Evolutionary conservation across 2,888 invertebrate species (phyloP).

Genomic region (Rapana venosa): DNA sequence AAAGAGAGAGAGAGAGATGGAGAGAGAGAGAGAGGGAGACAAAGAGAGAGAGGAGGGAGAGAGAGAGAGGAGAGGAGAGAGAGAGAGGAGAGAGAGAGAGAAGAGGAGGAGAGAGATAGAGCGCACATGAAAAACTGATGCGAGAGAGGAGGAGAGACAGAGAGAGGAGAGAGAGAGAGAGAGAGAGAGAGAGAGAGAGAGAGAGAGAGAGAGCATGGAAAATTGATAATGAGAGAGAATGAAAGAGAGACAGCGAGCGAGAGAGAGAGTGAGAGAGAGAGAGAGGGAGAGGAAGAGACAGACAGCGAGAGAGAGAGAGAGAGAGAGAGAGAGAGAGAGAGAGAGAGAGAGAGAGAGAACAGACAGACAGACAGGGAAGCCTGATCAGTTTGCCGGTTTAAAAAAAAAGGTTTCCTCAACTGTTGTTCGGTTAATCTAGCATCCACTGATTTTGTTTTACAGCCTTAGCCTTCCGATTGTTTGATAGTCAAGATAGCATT

Average conservation of each 20-base stretch:
- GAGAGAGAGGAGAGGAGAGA: neutral
- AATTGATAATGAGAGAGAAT: neutral
- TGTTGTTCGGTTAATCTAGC: too few relatives aligned
- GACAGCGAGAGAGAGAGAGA: conserved; percentile 4
- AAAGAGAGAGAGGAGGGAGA: neutral
- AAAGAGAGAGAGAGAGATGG: conserved; percentile 2
- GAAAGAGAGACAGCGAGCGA: neutral
- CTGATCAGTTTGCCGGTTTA: too few relatives aligned
- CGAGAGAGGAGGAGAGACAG: neutral
- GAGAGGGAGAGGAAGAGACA: neutral
- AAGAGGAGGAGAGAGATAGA: neutral
- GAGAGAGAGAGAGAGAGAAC: neutral
- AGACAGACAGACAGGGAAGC: neutral
- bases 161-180: neutral
- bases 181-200: neutral
- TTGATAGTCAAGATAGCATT: too few relatives aligned
- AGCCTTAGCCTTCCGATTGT: too few relatives aligned
- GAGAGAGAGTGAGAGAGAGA: conserved; percentile 12
- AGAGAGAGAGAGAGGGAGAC: neutral
- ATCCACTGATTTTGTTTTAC: too few relatives aligned
- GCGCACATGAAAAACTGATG: neutral
- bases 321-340: neutral
- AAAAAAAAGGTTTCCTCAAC: too few relatives aligned
- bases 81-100: neutral
- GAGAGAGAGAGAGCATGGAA: neutral